Percentiles rank a stretch among this genome's conserved stretches.
These are phyloP conservation scores for Metacarcinus magister DNA, from an alignment of 2,888 invertebrate species.

Conservation along the genomic window DNA sequence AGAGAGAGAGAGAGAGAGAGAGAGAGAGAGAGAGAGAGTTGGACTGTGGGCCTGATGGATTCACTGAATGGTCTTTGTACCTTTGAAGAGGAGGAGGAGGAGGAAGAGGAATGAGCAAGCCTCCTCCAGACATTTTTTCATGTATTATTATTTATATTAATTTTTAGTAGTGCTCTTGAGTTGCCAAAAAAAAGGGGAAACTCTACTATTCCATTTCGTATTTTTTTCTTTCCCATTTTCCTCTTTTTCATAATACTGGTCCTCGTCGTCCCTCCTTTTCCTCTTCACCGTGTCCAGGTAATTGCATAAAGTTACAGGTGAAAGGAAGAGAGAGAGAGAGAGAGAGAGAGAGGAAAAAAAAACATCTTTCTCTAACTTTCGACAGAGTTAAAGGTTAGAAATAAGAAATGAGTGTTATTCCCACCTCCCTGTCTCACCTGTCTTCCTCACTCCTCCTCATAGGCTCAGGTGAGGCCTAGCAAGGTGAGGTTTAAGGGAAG, in stretches of 20 bases:
- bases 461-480: too few species aligned
- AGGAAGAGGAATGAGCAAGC: background rate
- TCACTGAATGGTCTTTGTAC: background rate
- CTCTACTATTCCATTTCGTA: background rate
- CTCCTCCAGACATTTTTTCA: background rate
- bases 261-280: background rate
- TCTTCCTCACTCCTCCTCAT: background rate
- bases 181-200: background rate
- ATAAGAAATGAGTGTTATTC: too few species aligned
- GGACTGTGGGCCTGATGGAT: background rate
- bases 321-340: background rate
- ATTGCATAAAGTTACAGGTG: background rate
- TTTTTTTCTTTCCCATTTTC: background rate
- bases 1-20: conserved; percentile 46
- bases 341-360: background rate
- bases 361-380: background rate
- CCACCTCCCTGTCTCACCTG: background rate
- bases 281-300: background rate
- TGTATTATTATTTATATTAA: background rate
- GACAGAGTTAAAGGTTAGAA: too few species aligned
- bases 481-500: too few species aligned
- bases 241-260: background rate
- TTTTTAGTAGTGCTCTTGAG: background rate
- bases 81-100: background rate
- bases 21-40: conserved; percentile 18